A percentile compares a stretch with the other conserved stretches of the same genome.
Conservation (phyloP, 2,888 invertebrate genomes). For the Acanthosepion lycidas region DNA sequence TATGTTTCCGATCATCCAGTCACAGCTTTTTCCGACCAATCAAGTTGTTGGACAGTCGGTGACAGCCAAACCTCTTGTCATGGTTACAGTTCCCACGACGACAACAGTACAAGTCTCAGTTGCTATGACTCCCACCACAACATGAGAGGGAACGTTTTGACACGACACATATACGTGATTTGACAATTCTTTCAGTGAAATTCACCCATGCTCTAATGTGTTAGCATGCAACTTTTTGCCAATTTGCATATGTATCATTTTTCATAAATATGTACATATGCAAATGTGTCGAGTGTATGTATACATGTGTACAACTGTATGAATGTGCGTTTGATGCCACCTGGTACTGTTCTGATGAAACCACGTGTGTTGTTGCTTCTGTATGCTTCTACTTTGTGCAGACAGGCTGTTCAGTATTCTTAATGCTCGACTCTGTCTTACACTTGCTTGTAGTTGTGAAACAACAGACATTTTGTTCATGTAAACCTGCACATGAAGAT, state of each 20-base stretch:
- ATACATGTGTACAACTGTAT: not conserved
- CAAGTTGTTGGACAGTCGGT: slow-evolving; percentile 54
- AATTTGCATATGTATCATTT: not conserved
- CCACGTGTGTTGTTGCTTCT: not conserved
- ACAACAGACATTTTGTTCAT: not conserved
- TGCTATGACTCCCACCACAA: slow-evolving; percentile 43
- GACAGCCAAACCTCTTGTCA: slow-evolving; percentile 56
- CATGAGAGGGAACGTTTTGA: not conserved
- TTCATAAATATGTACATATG: not conserved
- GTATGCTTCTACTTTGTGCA: not conserved
- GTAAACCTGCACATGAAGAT: not conserved
- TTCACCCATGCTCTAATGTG: not conserved
- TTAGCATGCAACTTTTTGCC: not conserved
- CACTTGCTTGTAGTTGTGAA: not conserved
- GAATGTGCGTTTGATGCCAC: not conserved
- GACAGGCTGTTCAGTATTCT: not conserved
- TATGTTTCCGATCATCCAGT: slow-evolving; percentile 3
- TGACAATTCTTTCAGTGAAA: not conserved
- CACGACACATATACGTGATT: not conserved
- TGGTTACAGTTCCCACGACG: slow-evolving; percentile 55
- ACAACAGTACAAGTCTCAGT: slow-evolving; percentile 42
- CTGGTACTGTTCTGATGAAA: not conserved
- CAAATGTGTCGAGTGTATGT: not conserved
- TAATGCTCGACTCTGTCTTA: not conserved
- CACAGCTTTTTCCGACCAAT: slow-evolving; percentile 39